Evolutionary conservation across 2,888 invertebrate species (phyloP), one percentile per base, ranked within the genome.

Genomic region (Cheilosia pagana): DNA sequence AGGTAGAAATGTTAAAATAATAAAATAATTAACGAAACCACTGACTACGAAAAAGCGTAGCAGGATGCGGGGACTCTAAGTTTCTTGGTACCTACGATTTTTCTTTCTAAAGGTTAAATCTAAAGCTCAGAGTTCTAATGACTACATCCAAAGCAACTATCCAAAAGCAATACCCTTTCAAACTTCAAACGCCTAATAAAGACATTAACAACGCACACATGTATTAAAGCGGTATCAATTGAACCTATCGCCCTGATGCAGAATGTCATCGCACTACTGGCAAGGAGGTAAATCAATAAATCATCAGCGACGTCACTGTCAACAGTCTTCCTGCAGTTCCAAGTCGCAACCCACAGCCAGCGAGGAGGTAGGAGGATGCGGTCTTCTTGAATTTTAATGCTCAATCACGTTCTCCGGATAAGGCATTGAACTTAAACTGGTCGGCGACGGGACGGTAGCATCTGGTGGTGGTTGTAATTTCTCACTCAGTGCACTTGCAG

Each of bases 381-480:
- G 75, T 75, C 85, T 75, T 62, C 59, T 60, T 43, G 65, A 75
- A 81, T 76, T 85, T 85, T 81, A 81, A 85, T 85, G 85, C 79
- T 85, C 85, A 85, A 81, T 85, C 85, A 85, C 85, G 81, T 81
- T 81, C 53, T 14, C 59, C 48, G 50, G 65, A 79, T 79, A 76
- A 81, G 65, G 81, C 81, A 71, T 75, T 85, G 70, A 81, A 85
- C 78, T 74, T 68, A 52, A 50, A 41, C 79, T 43, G 50, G 59
- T 65, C 50, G 55, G 28, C 48, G 28, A 48, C 50, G 28, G 75
- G 28, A 48, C 50, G 28, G 75, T 12, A 65, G 35, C 85, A 85
- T 79, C 70, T 85, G 85, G 53, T 31, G 48, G 48, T 53, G 70
- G 70, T n/a, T n/a, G n/a, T 75, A 71, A 65, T 79, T 74, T 79